Base-by-base conservation (phyloP, 1,140 invertebrate species). In the Samia ricini region DNA sequence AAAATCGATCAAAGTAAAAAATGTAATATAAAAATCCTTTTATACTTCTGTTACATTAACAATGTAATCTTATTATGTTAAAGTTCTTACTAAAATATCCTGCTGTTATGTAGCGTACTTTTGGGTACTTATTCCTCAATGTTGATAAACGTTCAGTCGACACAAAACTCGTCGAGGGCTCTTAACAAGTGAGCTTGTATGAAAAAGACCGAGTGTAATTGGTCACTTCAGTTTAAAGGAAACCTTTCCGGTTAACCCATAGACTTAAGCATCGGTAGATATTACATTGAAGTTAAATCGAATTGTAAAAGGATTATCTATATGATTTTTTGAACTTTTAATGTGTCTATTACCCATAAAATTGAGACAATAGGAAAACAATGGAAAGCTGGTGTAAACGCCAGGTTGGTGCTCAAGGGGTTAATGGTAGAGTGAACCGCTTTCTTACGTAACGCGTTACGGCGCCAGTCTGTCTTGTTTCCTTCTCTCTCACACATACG, bases 151-250 rank as follows among this genome's bases (percentile, higher is more conserved):
- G 74, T 75, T 77, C 64, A 55, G 18, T 55, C 63, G 22, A 64
- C 61, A 80, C 66, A 81, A 73, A 71, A 68, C 56, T 56, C 72
- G 66, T 21, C 71, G n/a, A 83, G 76, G 58, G 66, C 66, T 64
- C 81, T 79, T 64, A 63, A 71, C 62, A 69, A 63, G 42, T 52
- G 63, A 61, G 66, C 71, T 70, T 66, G 65, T 62, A 72, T 70
- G 68, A 77, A 69, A 81, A 79, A 76, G 69, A 71, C 76, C 68
- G 68, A 71, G 72, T 78, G 72, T 86, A 88, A 88, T 88, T 84
- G 83, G 79, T 79, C 77, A 83, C 85, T 88, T 86, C 68, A 84
- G 76, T 82, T 85, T 77, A 77, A 83, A 74, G 76, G 77, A 76
- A 75, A 77, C 82, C 83, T 81, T 85, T 83, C 79, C 80, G 83